Percentiles rank a stretch among this genome's conserved stretches.
These are phyloP conservation scores for Anastrepha obliqua DNA, from an alignment of 1,140 invertebrate genomes.

Conservation along the genomic window DNA sequence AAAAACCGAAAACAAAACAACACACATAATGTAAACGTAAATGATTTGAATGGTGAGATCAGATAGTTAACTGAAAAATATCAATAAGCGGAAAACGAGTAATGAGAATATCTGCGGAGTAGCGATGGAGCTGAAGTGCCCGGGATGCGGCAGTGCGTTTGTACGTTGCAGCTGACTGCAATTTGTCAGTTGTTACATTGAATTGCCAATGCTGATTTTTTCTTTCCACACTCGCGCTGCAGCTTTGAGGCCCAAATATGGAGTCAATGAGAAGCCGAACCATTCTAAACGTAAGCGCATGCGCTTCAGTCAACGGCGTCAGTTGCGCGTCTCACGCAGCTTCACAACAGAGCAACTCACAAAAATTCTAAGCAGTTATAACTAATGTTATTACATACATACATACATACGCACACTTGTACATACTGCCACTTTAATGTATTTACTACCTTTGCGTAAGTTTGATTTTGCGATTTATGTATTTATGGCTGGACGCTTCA, in stretches of 20 bases:
- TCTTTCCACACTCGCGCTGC: not conserved
- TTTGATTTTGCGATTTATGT: conserved; percentile 20
- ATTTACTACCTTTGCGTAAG: not conserved
- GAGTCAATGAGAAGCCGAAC: not conserved
- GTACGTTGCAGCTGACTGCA: conserved; percentile 12
- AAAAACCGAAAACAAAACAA: not conserved
- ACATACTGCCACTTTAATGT: not conserved
- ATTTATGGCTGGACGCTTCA: not conserved
- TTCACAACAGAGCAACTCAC: not conserved
- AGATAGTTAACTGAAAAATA: not conserved
- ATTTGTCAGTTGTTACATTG: conserved; percentile 33
- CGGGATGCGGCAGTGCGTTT: not conserved
- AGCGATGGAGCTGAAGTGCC: not conserved
- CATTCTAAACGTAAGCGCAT: not conserved
- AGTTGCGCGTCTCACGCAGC: not conserved
- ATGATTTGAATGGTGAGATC: not conserved
- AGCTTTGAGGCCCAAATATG: conserved; percentile 16
- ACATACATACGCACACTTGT: not conserved
- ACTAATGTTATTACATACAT: not conserved
- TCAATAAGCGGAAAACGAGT: not conserved
- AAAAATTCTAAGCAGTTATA: conserved; percentile 16
- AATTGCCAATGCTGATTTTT: too few species aligned
- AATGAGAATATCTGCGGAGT: not conserved
- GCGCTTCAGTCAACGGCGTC: not conserved
- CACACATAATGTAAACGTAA: not conserved